phyloP scores from a whole-genome alignment of 2,797 vertebrate species.

The Pseudochirops corinnae region DNA sequence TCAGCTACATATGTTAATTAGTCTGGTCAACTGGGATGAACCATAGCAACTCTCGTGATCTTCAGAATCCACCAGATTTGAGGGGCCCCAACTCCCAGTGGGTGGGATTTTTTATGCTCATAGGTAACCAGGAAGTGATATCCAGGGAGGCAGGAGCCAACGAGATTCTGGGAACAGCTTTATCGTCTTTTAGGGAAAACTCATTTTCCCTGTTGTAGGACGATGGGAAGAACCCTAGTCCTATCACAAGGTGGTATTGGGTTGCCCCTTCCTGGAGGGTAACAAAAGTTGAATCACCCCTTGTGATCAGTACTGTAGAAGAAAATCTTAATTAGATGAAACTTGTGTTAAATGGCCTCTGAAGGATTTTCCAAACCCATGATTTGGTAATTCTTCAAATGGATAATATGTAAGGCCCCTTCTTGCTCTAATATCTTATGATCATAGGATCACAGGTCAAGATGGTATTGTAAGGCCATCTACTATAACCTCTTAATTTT shows the following conservation, averaged over 20 bases:
- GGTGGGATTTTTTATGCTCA: neutral
- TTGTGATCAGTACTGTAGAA: neutral
- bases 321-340: neutral
- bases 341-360: neutral
- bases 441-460: neutral
- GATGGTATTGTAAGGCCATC: neutral
- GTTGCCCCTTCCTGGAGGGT: neutral
- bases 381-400: neutral
- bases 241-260: neutral
- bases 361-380: neutral
- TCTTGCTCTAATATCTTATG: neutral
- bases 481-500: neutral
- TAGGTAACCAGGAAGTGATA: neutral
- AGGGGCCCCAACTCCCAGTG: neutral
- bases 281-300: neutral
- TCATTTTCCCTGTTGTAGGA: neutral
- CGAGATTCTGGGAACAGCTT: neutral
- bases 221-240: neutral
- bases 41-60: neutral
- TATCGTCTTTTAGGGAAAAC: neutral
- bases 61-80: neutral
- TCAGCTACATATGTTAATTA: neutral
- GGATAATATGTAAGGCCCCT: neutral
- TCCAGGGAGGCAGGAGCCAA: neutral
- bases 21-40: neutral